phyloP scores from a whole-genome alignment of 2,797 vertebrate genomes.

The Cryptoblepharus egeriae region DNA sequence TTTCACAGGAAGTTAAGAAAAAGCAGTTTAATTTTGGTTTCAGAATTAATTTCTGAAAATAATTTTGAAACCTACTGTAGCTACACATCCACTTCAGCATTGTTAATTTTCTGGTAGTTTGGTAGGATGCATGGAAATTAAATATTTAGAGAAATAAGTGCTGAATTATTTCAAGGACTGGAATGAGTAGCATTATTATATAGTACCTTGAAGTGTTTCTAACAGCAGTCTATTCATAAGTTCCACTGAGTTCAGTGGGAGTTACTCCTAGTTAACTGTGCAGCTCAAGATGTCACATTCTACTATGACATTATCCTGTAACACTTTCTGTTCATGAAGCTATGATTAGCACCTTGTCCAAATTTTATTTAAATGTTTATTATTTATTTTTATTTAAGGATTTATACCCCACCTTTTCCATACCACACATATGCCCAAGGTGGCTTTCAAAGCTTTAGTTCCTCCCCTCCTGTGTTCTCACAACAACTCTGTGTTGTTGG shows the following conservation, averaged over 20 bases:
- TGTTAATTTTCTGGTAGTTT: neutral
- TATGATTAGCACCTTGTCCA: neutral
- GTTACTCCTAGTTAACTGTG: neutral
- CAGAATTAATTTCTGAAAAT: neutral
- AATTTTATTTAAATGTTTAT: neutral
- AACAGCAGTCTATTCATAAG: too few relatives aligned
- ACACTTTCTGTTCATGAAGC: neutral
- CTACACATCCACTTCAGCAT: neutral
- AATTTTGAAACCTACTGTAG: neutral
- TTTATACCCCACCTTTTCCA: too few relatives aligned
- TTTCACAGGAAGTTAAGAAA: neutral
- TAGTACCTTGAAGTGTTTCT: too few relatives aligned
- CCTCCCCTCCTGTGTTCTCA: too few relatives aligned
- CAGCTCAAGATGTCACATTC: neutral
- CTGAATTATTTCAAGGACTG: neutral
- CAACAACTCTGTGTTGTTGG: too few relatives aligned
- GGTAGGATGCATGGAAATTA: neutral
- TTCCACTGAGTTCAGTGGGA: too few relatives aligned
- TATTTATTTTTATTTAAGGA: too few relatives aligned
- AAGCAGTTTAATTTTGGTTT: neutral
- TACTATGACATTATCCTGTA: neutral
- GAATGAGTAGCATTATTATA: fast-evolving
- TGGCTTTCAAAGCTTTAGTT: too few relatives aligned
- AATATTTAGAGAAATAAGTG: neutral
- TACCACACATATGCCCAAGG: too few relatives aligned